Evolutionary conservation across 2,113 vertebrate species (phyloP).

Genomic region (Ceyx margarethae): DNA sequence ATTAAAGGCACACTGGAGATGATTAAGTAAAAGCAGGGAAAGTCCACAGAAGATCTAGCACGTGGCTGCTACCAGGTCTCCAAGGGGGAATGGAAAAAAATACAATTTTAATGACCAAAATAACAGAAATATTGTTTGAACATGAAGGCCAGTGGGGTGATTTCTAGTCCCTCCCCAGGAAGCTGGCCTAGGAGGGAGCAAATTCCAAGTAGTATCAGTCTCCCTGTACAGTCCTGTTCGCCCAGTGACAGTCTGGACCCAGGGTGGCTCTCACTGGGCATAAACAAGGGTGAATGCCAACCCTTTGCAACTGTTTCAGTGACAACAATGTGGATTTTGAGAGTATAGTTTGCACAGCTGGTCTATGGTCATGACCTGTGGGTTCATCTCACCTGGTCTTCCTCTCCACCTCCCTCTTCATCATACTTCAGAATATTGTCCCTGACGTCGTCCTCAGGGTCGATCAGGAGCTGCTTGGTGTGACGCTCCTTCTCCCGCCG

Average conservation of each 20-base stretch:
- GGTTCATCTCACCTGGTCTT: constrained; percentile 87
- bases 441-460: constrained; percentile 93
- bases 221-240: background rate
- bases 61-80: background rate
- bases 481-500: constrained; percentile 91
- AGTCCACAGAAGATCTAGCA: background rate
- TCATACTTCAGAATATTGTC: constrained; percentile 98
- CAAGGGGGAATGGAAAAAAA: background rate
- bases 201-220: background rate
- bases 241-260: background rate
- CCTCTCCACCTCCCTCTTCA: constrained; percentile 94
- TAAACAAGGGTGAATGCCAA: background rate
- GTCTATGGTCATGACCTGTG: background rate
- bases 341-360: background rate
- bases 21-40: background rate
- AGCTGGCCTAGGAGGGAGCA: background rate
- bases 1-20: background rate
- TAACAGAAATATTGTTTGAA: background rate
- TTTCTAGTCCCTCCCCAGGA: background rate
- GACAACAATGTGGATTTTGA: background rate
- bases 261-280: background rate
- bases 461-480: constrained; percentile 94
- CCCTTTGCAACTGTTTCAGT: background rate
- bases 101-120: background rate
- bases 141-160: background rate